Percentiles rank a stretch among this genome's conserved stretches.
These are phyloP conservation scores for Ephialtes manifestator DNA, from an alignment of 2,888 invertebrate genomes.

Conservation along the genomic window DNA sequence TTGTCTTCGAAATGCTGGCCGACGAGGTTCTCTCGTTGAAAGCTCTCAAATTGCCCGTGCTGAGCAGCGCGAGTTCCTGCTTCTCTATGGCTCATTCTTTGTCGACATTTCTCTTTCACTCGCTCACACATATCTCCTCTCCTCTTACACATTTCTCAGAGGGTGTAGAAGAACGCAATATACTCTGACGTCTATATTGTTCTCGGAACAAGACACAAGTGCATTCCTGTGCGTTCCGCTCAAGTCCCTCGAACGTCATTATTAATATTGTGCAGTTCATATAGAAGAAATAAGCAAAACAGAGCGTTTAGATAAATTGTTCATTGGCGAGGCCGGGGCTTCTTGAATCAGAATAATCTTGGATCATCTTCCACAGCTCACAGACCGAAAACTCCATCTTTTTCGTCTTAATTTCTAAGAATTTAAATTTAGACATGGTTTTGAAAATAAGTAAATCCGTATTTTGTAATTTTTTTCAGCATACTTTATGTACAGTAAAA, in stretches of 20 bases:
- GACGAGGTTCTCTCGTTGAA: background rate
- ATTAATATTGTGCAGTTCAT: conserved; percentile 20
- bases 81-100: background rate
- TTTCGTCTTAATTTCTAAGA: too few species aligned
- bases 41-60: conserved; percentile 10
- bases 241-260: conserved; percentile 34
- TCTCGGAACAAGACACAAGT: conserved; percentile 12
- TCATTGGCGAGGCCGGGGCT: background rate
- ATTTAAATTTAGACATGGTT: too few species aligned
- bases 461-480: too few species aligned
- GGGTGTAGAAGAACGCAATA: conserved; percentile 5
- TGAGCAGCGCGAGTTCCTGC: background rate
- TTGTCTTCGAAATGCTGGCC: background rate
- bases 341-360: background rate
- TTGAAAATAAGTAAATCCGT: too few species aligned
- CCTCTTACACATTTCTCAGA: background rate
- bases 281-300: conserved; percentile 5
- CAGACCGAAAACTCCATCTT: too few species aligned
- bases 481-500: too few species aligned
- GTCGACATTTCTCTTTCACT: background rate
- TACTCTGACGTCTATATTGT: conserved; percentile 12
- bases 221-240: conserved; percentile 13
- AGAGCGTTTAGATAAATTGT: conserved; percentile 8
- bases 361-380: background rate
- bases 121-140: background rate